Percentiles rank a stretch among this genome's conserved stretches.
Evolutionary conservation across 2,888 invertebrate genomes (phyloP).

Genomic region (Coenonympha arcania): DNA sequence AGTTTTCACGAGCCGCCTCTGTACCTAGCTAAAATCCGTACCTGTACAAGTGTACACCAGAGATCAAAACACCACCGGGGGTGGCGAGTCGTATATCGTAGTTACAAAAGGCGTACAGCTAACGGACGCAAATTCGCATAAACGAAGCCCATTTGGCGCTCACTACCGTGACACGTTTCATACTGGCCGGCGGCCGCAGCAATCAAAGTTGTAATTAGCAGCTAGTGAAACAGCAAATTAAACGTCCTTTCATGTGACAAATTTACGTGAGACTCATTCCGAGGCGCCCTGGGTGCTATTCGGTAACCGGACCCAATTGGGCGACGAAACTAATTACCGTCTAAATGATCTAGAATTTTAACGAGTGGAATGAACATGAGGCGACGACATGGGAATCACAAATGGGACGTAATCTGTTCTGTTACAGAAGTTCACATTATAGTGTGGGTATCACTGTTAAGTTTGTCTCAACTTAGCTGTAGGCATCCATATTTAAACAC

Average conservation of each 20-base stretch:
- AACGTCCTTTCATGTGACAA: conserved; percentile 61
- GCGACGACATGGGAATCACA: background rate
- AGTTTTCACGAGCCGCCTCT: no score
- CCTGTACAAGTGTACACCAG: no score
- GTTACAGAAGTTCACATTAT: background rate
- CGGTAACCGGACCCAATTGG: conserved; percentile 14
- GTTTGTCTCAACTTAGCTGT: no score
- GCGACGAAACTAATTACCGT: conserved; percentile 17
- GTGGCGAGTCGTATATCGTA: background rate
- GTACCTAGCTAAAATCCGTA: no score
- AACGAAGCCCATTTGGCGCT: conserved; percentile 20
- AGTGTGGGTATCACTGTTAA: no score
- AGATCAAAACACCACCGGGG: background rate
- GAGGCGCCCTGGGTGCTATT: conserved; percentile 9
- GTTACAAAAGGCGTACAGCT: conserved; percentile 22
- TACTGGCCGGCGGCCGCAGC: conserved; percentile 49
- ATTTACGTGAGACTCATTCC: conserved; percentile 36
- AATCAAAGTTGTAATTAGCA: conserved; percentile 71
- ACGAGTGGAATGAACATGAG: background rate
- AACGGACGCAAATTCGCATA: conserved; percentile 16
- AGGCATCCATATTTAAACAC: no score
- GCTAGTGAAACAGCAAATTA: conserved; percentile 69
- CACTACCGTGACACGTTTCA: conserved; percentile 42
- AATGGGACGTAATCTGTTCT: background rate
- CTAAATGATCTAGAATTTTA: conserved; percentile 10